These are phyloP conservation scores for Stylophora pistillata DNA, from an alignment of 64 coral and sea anemone species.

Conservation along the genomic window DNA sequence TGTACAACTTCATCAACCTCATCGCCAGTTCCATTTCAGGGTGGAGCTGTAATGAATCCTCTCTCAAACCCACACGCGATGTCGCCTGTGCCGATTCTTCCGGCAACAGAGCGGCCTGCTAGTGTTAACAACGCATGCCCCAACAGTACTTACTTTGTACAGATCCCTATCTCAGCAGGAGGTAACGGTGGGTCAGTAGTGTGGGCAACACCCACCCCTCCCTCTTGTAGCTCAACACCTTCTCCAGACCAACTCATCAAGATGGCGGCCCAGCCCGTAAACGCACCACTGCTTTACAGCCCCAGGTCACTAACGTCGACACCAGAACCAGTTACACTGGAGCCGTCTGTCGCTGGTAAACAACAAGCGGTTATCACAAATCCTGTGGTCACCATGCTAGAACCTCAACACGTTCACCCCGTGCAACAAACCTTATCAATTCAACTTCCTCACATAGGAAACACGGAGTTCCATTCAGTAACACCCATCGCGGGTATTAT, in stretches of 20 bases:
- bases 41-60: not conserved
- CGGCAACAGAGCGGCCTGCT: not conserved
- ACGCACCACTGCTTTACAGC: slow-evolving; percentile 22
- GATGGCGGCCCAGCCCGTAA: not conserved
- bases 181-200: slow-evolving; percentile 1
- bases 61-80: slow-evolving; percentile 6
- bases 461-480: not conserved
- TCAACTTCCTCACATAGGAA: slow-evolving; percentile 11
- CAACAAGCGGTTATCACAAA: not conserved
- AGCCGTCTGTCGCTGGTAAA: not conserved
- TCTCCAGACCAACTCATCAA: slow-evolving; percentile 37
- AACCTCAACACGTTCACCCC: not conserved
- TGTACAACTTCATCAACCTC: not conserved
- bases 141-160: slow-evolving; percentile 8
- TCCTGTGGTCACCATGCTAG: not conserved
- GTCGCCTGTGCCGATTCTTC: slow-evolving; percentile 32
- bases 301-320: slow-evolving; percentile 37
- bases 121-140: not conserved
- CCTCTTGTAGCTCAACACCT: slow-evolving; percentile 29
- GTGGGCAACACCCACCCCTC: slow-evolving; percentile 37
- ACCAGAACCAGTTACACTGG: slow-evolving; percentile 5
- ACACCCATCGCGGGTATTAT: not conserved
- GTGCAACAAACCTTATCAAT: slow-evolving; percentile 7
- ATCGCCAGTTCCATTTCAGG: slow-evolving; percentile 13
- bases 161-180: not conserved